A percentile compares a stretch with the other conserved stretches of the same genome.
These are phyloP conservation scores for Rhyacophila brunnea DNA, from an alignment of 1,140 invertebrate species.

Conservation along the genomic window DNA sequence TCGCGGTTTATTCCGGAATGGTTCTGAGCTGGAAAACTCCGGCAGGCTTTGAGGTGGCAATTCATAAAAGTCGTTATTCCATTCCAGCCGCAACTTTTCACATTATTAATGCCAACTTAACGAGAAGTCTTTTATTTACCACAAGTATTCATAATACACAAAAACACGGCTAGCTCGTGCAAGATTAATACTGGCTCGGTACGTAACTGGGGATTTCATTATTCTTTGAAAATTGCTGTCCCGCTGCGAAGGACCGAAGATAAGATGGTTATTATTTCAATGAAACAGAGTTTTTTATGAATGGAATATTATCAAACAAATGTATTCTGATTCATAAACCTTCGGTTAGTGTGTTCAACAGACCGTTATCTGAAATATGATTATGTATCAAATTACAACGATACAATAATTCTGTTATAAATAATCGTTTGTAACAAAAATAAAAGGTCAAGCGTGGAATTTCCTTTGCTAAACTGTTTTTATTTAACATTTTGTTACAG, in stretches of 20 bases:
- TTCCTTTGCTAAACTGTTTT: no score
- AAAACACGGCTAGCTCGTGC: slow-evolving; percentile 1
- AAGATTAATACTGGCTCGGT: no score
- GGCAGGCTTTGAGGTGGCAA: slow-evolving; percentile 15
- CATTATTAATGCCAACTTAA: slow-evolving; percentile 23
- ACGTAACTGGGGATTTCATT: neutral
- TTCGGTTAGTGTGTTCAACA: no score
- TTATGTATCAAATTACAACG: no score
- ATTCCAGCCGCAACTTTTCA: slow-evolving; percentile 13
- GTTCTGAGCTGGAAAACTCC: neutral
- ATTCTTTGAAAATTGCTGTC: slow-evolving; percentile 1
- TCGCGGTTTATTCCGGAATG: slow-evolving; percentile 5
- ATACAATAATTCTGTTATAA: no score
- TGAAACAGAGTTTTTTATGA: no score
- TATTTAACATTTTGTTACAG: no score
- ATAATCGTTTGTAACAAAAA: no score
- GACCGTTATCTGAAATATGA: no score
- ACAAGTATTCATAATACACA: slow-evolving; percentile 12
- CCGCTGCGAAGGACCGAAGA: neutral
- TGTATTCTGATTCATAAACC: no score
- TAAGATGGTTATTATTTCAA: neutral
- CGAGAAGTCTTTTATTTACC: slow-evolving; percentile 15
- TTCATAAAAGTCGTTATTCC: slow-evolving; percentile 22
- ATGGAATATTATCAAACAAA: no score
- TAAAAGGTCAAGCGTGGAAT: no score